phyloP scores from a whole-genome alignment of 2,888 invertebrate species.

The Machimus rusticus region DNA sequence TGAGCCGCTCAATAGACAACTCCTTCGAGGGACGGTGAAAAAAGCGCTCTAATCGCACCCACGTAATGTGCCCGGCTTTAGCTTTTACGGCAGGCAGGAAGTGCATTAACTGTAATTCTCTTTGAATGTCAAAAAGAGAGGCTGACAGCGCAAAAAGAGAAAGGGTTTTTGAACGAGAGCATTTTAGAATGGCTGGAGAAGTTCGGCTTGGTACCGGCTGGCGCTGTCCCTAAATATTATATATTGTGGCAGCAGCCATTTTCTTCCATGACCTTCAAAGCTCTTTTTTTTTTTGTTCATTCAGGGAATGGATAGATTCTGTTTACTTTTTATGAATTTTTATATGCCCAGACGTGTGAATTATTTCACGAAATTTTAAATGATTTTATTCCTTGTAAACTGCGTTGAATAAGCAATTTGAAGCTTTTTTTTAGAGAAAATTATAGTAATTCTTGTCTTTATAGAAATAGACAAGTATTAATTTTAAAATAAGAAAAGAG shows the following conservation, averaged over 20 bases:
- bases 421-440: too few relatives aligned
- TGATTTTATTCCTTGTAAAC: neutral
- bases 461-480: too few relatives aligned
- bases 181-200: neutral
- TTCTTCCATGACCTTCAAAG: constrained; percentile 47
- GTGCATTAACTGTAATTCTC: neutral
- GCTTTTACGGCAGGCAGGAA: neutral
- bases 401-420: neutral
- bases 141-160: neutral
- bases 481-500: too few relatives aligned
- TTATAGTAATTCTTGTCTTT: too few relatives aligned
- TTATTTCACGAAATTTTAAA: neutral
- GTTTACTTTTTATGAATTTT: constrained; percentile 28
- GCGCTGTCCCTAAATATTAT: neutral
- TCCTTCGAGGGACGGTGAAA: neutral
- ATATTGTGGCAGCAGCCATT: constrained; percentile 45
- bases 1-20: neutral
- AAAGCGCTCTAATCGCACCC: neutral
- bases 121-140: neutral
- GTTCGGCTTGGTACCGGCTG: neutral
- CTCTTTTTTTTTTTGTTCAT: neutral
- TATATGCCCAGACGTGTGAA: neutral
- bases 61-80: neutral
- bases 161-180: neutral
- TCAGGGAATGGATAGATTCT: neutral